Conservation (phyloP, 1,140 invertebrate species). For the Aleiodes sp. region DNA sequence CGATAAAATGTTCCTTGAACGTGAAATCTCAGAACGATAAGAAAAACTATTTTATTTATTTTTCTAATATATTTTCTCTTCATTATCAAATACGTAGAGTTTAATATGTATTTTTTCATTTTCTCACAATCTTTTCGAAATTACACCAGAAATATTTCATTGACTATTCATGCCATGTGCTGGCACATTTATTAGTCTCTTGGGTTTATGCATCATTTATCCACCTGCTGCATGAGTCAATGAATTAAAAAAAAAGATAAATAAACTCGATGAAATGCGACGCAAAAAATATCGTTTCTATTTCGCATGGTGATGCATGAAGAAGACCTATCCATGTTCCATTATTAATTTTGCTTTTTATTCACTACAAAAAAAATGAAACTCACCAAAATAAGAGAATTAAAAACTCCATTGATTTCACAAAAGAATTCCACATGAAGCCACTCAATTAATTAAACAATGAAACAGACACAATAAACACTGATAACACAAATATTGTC, state of each 20-base stretch:
- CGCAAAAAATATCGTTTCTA: neutral
- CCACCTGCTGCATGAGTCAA: conserved; percentile 11
- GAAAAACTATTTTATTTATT: neutral
- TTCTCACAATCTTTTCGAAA: no score
- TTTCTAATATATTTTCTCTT: neutral
- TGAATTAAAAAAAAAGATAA: conserved; percentile 3
- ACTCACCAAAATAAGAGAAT: neutral
- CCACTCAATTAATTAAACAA: no score
- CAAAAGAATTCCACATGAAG: neutral
- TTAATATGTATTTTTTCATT: neutral
- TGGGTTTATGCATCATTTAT: neutral
- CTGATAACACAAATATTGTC: neutral
- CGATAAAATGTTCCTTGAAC: conserved; percentile 4
- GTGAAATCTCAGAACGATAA: conserved; percentile 1
- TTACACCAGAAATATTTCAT: neutral
- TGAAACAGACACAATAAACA: neutral
- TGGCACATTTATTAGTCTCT: neutral
- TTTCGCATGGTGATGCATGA: no score
- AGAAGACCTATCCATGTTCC: no score
- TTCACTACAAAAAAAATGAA: neutral
- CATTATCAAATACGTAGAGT: neutral
- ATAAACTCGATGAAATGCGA: neutral
- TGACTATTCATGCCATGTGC: neutral
- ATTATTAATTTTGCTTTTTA: no score
- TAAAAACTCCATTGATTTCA: neutral